Evolutionary conservation across 2,113 vertebrate species (phyloP), one percentile per base, ranked within the genome.

Genomic region (Gasterosteus nipponicus): DNA sequence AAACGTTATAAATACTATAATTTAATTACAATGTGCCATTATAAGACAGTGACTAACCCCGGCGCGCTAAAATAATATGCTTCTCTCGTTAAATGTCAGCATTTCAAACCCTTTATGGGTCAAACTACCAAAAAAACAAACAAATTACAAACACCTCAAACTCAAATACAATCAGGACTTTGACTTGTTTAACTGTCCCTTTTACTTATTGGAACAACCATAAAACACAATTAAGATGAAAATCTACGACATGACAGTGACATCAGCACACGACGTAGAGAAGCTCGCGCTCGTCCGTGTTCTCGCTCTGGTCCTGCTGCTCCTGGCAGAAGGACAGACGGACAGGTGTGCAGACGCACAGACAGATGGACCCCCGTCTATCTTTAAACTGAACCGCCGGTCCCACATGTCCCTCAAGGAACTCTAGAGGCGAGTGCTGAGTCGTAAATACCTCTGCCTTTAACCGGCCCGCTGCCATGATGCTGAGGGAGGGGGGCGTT

Each of bases 381-480:
- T 94, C 87, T 95, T 93, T 92, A 93, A 92, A 84, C 77, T 1
- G 61, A 72, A 41, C 73, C 72, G 87, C 80, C 79, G 38, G 75
- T 66, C 73, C 78, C 69, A 82, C 78, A 73, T 85, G 85, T 69
- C 78, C 86, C 87, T 90, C 86, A 86, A 90, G 82, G 89, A 92
- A 91, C 85, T 84, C 78, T 46, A 86, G 83, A 83, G 84, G 73
- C 84, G 74, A 87, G 80, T 18, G 80, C 89, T 90, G 89, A 86
- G 87, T 92, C 89, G 87, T 92, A 93, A 93, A 94, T 91, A 91
- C 88, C 82, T 89, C 91, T 83, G 77, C 73, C 89, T 91, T 92
- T 89, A 90, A 88, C 91, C 84, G 22, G 77, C 78, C 71, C 63
- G 53, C 82, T 78, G 81, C 81, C 71, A 81, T 80, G 35, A 82